phyloP scores from a whole-genome alignment of 1,140 invertebrate species.

The Drosophila kanapiae region DNA sequence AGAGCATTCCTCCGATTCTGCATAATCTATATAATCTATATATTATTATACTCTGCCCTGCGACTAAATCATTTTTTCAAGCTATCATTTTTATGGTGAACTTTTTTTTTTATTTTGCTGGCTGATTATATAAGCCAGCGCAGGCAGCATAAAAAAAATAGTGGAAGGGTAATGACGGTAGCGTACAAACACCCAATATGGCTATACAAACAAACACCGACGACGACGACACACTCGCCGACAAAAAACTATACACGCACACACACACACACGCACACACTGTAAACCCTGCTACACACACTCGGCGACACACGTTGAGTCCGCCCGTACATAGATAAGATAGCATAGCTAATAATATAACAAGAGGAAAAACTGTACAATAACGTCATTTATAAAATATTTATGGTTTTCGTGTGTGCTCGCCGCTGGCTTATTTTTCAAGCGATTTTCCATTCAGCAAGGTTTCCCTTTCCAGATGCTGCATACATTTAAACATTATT shows the following conservation, averaged over 20 bases:
- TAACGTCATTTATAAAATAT: constrained; percentile 75
- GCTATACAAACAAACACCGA: constrained; percentile 56
- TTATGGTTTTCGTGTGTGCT: constrained; percentile 37
- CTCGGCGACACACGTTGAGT: constrained; percentile 27
- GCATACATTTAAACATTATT: constrained; percentile 67
- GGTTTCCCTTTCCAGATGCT: constrained; percentile 57
- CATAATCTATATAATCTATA: constrained; percentile 44
- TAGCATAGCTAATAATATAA: constrained; percentile 83
- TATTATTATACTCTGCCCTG: constrained; percentile 16
- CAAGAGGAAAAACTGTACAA: constrained; percentile 60
- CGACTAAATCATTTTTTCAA: constrained; percentile 37
- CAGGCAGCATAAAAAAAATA: constrained; percentile 55
- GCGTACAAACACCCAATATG: constrained; percentile 58
- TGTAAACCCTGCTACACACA: constrained; percentile 17
- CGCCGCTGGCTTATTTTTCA: constrained; percentile 20
- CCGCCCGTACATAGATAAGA: constrained; percentile 73
- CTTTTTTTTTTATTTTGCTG: constrained; percentile 6
- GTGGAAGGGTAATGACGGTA: constrained; percentile 55
- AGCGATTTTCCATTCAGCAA: constrained; percentile 44
- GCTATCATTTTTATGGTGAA: neutral
- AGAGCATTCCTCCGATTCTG: constrained; percentile 68
- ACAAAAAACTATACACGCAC: constrained; percentile 15
- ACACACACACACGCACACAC: neutral
- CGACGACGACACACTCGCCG: constrained; percentile 12
- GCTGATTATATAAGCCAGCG: constrained; percentile 18